These are phyloP conservation scores for Mormyrus iriodes DNA, from an alignment of 2,113 vertebrate genomes.

Conservation along the genomic window DNA sequence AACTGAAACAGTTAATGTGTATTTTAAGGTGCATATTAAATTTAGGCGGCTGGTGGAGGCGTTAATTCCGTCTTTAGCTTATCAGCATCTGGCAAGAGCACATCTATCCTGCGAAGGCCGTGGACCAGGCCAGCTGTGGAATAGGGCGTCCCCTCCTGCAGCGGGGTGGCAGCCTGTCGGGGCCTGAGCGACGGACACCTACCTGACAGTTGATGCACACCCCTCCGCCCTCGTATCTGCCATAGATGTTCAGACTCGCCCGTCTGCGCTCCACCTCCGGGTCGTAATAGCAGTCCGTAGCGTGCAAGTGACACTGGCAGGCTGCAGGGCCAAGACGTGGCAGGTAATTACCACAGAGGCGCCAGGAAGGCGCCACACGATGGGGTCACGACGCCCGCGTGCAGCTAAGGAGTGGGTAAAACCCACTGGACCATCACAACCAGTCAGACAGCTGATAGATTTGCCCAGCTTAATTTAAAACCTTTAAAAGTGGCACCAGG, in stretches of 20 bases:
- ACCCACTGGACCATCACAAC: background rate
- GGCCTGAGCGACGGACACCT: constrained; percentile 42
- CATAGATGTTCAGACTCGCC: constrained; percentile 76
- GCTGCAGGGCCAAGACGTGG: constrained; percentile 55
- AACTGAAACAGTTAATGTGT: background rate
- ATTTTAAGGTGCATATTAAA: background rate
- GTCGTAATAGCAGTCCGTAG: constrained; percentile 84
- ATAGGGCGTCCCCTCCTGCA: background rate
- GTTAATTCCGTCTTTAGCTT: background rate
- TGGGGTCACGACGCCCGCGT: too few species aligned
- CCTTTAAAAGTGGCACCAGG: background rate
- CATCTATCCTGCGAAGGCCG: background rate
- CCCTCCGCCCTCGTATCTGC: constrained; percentile 77
- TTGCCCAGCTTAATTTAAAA: background rate
- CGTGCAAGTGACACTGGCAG: constrained; percentile 89
- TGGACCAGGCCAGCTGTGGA: background rate
- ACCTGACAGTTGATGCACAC: constrained; percentile 92
- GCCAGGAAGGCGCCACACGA: background rate
- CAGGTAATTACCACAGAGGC: background rate
- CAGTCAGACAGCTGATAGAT: background rate
- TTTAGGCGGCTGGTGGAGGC: background rate
- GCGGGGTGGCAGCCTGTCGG: background rate
- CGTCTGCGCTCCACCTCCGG: constrained; percentile 62
- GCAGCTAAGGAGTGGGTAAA: background rate
- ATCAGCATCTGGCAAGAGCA: too few species aligned